phyloP scores from a whole-genome alignment of 2,797 vertebrate genomes.

The Bryconaethiops microstoma region DNA sequence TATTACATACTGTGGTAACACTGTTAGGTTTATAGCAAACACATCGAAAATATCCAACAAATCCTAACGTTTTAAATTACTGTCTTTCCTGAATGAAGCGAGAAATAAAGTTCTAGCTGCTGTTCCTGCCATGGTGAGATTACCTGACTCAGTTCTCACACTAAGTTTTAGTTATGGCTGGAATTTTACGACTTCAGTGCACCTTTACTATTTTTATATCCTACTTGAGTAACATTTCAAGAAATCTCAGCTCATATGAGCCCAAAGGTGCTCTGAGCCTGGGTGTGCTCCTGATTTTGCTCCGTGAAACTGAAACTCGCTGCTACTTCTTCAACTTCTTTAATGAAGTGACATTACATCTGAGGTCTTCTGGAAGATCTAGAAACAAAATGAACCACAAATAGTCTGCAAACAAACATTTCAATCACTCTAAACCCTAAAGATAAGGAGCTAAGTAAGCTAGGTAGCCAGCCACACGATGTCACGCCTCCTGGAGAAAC shows the following conservation, averaged over 20 bases:
- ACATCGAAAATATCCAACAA: too few species aligned
- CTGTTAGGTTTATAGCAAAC: background rate
- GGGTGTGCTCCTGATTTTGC: background rate
- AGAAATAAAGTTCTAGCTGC: background rate
- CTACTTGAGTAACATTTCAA: background rate
- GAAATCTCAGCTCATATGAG: too few species aligned
- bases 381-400: background rate
- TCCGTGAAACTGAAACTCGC: too few species aligned
- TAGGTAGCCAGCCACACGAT: background rate
- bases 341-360: background rate
- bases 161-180: too few species aligned
- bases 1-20: background rate
- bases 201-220: background rate
- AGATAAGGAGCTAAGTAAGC: background rate
- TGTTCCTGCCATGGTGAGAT: conserved; percentile 1
- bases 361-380: background rate
- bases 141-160: background rate
- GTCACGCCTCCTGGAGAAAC: background rate
- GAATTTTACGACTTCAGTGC: background rate
- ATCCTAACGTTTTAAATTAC: background rate
- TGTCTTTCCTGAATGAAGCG: background rate
- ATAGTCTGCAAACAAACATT: background rate
- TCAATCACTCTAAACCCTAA: too few species aligned
- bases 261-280: too few species aligned
- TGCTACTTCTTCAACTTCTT: too few species aligned